Percentiles rank a stretch among this genome's conserved stretches.
These are phyloP conservation scores for Halictus ligatus DNA, from an alignment of 2,888 invertebrate species.

Conservation along the genomic window DNA sequence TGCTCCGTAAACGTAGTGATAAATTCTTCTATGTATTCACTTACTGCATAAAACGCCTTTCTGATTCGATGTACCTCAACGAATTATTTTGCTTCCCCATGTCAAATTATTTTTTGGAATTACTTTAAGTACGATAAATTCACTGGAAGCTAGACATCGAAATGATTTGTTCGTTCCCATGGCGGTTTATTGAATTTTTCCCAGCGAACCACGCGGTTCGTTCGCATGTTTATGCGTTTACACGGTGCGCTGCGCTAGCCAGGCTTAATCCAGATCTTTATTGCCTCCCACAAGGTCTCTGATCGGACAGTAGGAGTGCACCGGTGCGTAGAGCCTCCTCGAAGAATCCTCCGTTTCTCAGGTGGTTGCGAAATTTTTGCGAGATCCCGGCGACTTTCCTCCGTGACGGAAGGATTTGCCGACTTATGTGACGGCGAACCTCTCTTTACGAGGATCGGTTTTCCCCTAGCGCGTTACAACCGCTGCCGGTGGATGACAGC, in stretches of 20 bases:
- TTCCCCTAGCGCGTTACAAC: not conserved
- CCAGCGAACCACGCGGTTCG: not conserved
- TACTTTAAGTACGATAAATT: not conserved
- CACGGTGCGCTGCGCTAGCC: constrained; percentile 25
- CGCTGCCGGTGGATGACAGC: not conserved
- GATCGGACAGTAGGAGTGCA: not conserved
- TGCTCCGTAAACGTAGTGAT: no score
- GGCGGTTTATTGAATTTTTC: constrained; percentile 63
- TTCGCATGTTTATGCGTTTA: constrained; percentile 55
- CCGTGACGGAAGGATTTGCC: constrained; percentile 35
- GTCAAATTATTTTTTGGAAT: not conserved
- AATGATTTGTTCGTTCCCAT: not conserved
- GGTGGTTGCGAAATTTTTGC: not conserved
- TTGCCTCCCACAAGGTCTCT: constrained; percentile 49
- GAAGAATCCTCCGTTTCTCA: not conserved
- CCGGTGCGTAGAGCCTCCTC: not conserved
- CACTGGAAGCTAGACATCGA: not conserved
- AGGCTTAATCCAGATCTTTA: constrained; percentile 74
- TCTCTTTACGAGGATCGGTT: constrained; percentile 4
- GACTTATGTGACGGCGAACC: not conserved
- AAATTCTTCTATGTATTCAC: no score
- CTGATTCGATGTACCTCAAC: no score
- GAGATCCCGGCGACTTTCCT: not conserved
- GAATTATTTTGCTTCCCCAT: not conserved
- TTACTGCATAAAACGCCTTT: no score